Percentiles rank a stretch among this genome's conserved stretches.
Evolutionary conservation across 2,888 invertebrate genomes (phyloP).

Genomic region (Ctenicera cuprea): DNA sequence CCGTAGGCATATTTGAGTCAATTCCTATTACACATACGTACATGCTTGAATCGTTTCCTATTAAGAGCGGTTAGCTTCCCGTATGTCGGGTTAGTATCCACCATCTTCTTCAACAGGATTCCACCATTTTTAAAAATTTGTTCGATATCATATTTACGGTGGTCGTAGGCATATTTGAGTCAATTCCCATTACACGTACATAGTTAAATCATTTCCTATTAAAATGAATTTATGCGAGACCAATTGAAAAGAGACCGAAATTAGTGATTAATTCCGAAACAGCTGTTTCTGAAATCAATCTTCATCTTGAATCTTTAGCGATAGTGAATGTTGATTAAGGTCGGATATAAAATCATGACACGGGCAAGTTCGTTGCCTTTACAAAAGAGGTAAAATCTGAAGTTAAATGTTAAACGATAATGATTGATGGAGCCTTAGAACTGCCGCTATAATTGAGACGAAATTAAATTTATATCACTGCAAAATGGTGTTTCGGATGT

Average conservation of each 20-base stretch:
- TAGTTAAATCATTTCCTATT: too few species aligned
- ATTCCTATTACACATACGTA: too few species aligned
- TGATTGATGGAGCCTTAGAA: slow-evolving; percentile 14
- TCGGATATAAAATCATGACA: slow-evolving; percentile 8
- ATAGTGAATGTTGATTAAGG: slow-evolving; percentile 18
- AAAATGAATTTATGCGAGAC: too few species aligned
- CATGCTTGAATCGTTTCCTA: too few species aligned
- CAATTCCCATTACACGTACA: too few species aligned
- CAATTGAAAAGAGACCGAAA: not conserved
- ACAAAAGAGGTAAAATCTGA: slow-evolving; percentile 12
- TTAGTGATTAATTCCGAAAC: not conserved
- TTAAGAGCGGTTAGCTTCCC: too few species aligned
- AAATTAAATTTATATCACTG: slow-evolving; percentile 12
- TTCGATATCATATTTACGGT: too few species aligned
- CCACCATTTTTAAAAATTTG: too few species aligned
- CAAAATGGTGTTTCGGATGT: not conserved
- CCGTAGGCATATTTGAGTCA: too few species aligned
- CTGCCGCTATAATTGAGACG: not conserved
- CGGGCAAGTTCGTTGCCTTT: slow-evolving; percentile 8
- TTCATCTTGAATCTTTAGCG: slow-evolving; percentile 1
- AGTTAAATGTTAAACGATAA: slow-evolving; percentile 20
- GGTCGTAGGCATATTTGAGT: too few species aligned
- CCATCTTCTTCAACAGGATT: too few species aligned
- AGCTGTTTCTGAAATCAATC: not conserved
- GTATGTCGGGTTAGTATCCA: too few species aligned